Evolutionary conservation across 2,797 vertebrate genomes (phyloP), one percentile per base, ranked within the genome.

Genomic region (Cryptoblepharus egeriae): DNA sequence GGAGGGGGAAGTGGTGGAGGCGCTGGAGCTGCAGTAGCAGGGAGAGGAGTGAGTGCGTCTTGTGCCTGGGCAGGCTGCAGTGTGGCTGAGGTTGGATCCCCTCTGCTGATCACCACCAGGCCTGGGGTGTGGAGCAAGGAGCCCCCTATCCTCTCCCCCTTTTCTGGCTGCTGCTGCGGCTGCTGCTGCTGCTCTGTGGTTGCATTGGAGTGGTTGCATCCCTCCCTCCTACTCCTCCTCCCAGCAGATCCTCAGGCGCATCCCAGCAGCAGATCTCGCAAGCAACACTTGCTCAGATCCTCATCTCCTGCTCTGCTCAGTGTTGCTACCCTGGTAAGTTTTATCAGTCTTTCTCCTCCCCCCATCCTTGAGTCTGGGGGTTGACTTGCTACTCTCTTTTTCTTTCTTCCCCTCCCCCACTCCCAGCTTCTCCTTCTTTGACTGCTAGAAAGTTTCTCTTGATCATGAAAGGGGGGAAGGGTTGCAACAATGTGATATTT

Each of bases 361-460:
- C 45, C 67, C 61, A 6, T 12, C 82, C 60, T 69, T 61, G 49
- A 24, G 64, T 83, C 87, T 49, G 77, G 67, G 79, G 84, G 85
- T 91, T 84, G 82, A 84, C 86, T 87, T 8, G 88, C 79, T 72
- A 67, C 83, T 89, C 85, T 71, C 77, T 70, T n/a, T 76, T 72
- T 72, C 70, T 81, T 84, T 5, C 65, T 22, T 76, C 61, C 28
- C 42, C 13, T 6, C 16, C 55, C 12, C 28, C 37, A 15, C 60
- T 45, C 5, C 58, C 39, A 4, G 39, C 39, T 81, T 67, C 87
- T 74, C 83, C 84, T 64, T 73, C 88, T 80, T 37, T 52, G 13
- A 87, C 82, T 79, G 81, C 90, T 28, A 87, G 88, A 94, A 95
- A 95, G 91, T 95, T n/a, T n/a, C n/a, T n/a, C n/a, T n/a, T n/a